Evolutionary conservation across 2,888 invertebrate species (phyloP).

Genomic region (Syrista parreyssii): DNA sequence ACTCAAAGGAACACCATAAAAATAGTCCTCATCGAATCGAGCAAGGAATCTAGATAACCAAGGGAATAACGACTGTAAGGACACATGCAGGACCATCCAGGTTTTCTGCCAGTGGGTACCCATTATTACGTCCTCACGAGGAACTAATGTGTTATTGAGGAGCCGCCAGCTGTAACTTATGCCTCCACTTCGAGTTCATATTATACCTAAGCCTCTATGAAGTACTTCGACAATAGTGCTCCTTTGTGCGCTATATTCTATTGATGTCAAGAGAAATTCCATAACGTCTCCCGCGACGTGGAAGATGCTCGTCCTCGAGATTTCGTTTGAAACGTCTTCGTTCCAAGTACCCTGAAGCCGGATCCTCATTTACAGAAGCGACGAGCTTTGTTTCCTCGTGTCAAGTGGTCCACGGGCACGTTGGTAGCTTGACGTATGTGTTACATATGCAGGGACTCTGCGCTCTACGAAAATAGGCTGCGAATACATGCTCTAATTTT

Average conservation of each 20-base stretch:
- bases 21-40: not conserved
- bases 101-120: not conserved
- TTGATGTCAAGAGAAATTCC: slow-evolving; percentile 50
- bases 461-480: not conserved
- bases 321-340: slow-evolving; percentile 7
- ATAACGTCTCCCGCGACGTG: slow-evolving; percentile 39
- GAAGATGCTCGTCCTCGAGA: not conserved
- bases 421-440: not conserved
- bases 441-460: not conserved
- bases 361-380: not conserved
- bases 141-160: slow-evolving; percentile 52
- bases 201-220: slow-evolving; percentile 40
- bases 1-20: not conserved
- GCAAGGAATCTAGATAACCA: not conserved
- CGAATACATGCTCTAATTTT: not conserved
- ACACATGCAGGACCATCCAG: not conserved
- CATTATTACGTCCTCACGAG: slow-evolving; percentile 22
- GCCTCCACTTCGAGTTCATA: slow-evolving; percentile 44
- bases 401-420: not conserved
- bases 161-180: slow-evolving; percentile 55
- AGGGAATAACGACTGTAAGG: slow-evolving; percentile 3
- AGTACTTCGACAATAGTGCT: slow-evolving; percentile 45
- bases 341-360: not conserved
- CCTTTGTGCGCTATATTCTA: slow-evolving; percentile 48
- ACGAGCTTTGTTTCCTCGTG: not conserved